Evolutionary conservation across 2,888 invertebrate species (phyloP).

Genomic region (Phalera bucephala): DNA sequence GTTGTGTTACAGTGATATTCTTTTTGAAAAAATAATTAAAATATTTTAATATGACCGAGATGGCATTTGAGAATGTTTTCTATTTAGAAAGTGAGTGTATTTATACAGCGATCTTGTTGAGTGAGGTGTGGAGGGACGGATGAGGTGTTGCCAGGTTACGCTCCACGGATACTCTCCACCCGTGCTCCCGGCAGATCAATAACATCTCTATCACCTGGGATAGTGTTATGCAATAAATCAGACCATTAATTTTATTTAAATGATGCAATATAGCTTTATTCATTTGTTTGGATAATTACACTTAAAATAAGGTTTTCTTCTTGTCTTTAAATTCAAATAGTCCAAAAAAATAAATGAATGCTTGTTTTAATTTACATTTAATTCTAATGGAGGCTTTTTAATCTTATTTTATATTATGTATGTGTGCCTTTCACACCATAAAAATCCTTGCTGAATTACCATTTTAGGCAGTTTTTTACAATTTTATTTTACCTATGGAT

Average conservation of each 20-base stretch:
- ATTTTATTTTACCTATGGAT: too few species aligned
- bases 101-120: slow-evolving; percentile 49
- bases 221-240: slow-evolving; percentile 70
- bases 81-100: slow-evolving; percentile 79
- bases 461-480: too few species aligned
- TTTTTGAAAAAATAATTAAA: slow-evolving; percentile 34
- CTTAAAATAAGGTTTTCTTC: too few species aligned
- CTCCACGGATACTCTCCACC: slow-evolving; percentile 61
- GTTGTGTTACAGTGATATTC: slow-evolving; percentile 41
- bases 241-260: slow-evolving; percentile 31
- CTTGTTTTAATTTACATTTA: too few species aligned
- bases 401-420: too few species aligned
- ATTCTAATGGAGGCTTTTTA: too few species aligned
- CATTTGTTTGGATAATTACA: too few species aligned
- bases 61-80: slow-evolving; percentile 80
- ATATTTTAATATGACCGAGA: slow-evolving; percentile 67
- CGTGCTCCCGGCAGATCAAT: slow-evolving; percentile 71
- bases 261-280: too few species aligned
- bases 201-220: slow-evolving; percentile 72
- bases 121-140: slow-evolving; percentile 58
- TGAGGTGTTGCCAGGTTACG: slow-evolving; percentile 79
- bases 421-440: too few species aligned
- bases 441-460: too few species aligned
- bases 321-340: too few species aligned
- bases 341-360: too few species aligned